Evolutionary conservation across 2,888 invertebrate species (phyloP).

Genomic region (Noctua pronuba): DNA sequence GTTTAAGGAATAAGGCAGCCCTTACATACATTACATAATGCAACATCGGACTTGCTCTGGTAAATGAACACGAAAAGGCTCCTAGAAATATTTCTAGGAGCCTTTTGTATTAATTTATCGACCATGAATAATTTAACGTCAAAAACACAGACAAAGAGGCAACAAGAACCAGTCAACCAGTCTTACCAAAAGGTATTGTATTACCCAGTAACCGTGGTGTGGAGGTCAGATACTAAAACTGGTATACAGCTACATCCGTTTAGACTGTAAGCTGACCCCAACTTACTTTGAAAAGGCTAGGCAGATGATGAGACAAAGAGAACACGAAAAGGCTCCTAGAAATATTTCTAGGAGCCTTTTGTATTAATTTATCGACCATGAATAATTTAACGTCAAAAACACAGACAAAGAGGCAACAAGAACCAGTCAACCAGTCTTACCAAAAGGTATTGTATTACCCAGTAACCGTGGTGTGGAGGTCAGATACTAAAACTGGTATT

Average conservation of each 20-base stretch:
- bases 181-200: neutral
- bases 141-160: neutral
- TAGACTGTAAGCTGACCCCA: neutral
- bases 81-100: too few relatives aligned
- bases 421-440: neutral
- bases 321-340: too few relatives aligned
- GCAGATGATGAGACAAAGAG: too few relatives aligned
- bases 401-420: neutral
- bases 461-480: neutral
- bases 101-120: too few relatives aligned
- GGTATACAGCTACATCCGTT: neutral
- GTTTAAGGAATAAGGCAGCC: too few relatives aligned
- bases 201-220: neutral
- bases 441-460: neutral
- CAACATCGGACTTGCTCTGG: too few relatives aligned
- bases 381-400: too few relatives aligned
- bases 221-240: neutral
- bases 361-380: too few relatives aligned
- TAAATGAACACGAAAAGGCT: too few relatives aligned
- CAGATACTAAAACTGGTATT: neutral
- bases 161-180: neutral
- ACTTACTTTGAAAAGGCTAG: neutral
- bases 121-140: too few relatives aligned
- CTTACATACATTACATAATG: too few relatives aligned
- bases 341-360: too few relatives aligned